phyloP scores from a whole-genome alignment of 1,140 invertebrate species.

The Bombus superbus region DNA sequence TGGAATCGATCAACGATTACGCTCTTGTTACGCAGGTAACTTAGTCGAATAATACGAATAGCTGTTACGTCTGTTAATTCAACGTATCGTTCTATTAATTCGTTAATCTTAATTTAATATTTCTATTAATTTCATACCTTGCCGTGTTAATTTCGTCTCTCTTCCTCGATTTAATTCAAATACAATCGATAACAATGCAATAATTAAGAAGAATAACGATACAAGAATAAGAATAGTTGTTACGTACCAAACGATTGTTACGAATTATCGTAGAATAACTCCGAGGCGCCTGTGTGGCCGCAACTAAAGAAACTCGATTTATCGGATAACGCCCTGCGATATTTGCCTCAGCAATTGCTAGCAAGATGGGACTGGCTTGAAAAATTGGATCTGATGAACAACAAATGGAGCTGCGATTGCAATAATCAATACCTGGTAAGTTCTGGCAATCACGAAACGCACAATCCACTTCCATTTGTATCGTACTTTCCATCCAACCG shows the following conservation, averaged over 20 bases:
- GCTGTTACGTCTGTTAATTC: not conserved
- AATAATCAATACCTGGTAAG: constrained; percentile 89
- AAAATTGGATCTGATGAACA: constrained; percentile 86
- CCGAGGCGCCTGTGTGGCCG: constrained; percentile 80
- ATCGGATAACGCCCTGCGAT: constrained; percentile 86
- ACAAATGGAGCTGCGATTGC: constrained; percentile 90
- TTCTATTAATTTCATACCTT: not conserved
- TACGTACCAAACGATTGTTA: not conserved
- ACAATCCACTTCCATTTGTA: not conserved
- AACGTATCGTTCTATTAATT: not conserved
- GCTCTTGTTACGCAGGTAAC: constrained; percentile 69
- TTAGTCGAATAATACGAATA: not conserved
- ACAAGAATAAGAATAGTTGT: not conserved
- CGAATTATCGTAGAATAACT: constrained; percentile 20
- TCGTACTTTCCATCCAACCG: not conserved
- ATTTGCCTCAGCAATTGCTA: constrained; percentile 84
- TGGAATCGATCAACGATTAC: constrained; percentile 83
- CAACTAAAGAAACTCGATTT: constrained; percentile 86
- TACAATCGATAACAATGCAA: too few species aligned
- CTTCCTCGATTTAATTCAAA: not conserved
- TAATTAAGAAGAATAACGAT: too few species aligned
- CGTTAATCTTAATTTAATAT: too few species aligned
- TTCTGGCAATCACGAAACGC: constrained; percentile 50
- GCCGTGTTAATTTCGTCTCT: too few species aligned
- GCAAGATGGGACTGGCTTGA: constrained; percentile 87